These are phyloP conservation scores for Loriculus beryllinus DNA, from an alignment of 2,797 vertebrate genomes.

Conservation along the genomic window DNA sequence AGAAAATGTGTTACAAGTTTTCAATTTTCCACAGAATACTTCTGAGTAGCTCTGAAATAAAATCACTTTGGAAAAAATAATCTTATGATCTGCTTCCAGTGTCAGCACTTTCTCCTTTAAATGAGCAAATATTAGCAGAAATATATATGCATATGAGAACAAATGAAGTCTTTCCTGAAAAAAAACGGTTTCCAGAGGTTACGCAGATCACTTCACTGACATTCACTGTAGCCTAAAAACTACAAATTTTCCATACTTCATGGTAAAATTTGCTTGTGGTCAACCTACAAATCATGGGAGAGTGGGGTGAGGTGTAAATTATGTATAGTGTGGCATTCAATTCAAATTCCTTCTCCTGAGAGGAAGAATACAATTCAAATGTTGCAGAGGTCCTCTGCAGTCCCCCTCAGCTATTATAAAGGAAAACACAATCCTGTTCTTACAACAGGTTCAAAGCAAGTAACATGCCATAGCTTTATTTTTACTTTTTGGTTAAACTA, in stretches of 20 bases:
- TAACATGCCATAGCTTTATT: background rate
- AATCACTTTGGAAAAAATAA: background rate
- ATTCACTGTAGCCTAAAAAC: background rate
- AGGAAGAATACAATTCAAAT: background rate
- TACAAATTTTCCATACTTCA: background rate
- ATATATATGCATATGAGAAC: background rate
- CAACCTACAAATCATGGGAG: background rate
- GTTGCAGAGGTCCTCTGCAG: background rate
- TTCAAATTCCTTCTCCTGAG: background rate
- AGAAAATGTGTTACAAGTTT: background rate
- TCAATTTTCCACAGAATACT: background rate
- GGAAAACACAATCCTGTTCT: background rate
- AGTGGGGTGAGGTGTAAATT: background rate
- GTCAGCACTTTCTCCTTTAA: background rate
- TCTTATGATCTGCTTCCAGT: background rate
- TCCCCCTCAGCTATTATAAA: background rate
- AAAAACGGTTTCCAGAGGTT: background rate
- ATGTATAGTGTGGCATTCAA: background rate
- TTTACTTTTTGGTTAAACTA: background rate
- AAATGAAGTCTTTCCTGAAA: constrained; percentile 1
- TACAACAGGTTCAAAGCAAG: background rate
- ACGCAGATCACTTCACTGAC: background rate
- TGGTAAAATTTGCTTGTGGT: background rate
- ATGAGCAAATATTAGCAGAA: background rate
- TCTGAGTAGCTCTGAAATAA: background rate